Evolutionary conservation across 2,797 vertebrate species (phyloP).

Genomic region (Ataeniobius toweri): DNA sequence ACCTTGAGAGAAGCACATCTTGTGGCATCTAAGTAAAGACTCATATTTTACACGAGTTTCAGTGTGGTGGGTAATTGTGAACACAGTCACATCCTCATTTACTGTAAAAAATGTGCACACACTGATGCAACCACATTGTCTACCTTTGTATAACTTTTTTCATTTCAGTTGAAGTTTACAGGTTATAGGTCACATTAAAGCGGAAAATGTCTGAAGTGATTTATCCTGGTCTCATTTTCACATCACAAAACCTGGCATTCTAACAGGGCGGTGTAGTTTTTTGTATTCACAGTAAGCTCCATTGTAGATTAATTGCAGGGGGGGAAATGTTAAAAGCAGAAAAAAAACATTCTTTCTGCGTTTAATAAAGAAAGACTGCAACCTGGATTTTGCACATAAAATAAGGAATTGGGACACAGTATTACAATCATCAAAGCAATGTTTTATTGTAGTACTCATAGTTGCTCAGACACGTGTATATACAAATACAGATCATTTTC

Average conservation of each 20-base stretch:
- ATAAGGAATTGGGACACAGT: conserved; percentile 21
- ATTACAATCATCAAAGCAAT: conserved; percentile 84
- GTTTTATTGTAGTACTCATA: conserved; percentile 96
- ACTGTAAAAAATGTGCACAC: neutral
- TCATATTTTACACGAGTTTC: neutral
- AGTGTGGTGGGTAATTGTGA: neutral
- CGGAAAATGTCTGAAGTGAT: neutral
- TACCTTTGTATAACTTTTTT: neutral
- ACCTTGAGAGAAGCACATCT: too few relatives aligned
- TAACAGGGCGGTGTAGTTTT: neutral
- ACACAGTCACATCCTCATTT: neutral
- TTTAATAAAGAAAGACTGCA: conserved; percentile 4
- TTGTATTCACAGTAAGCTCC: neutral
- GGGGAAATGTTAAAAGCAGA: conserved; percentile 9
- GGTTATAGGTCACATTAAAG: neutral
- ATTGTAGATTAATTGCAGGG: conserved; percentile 14
- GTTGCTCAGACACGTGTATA: conserved; percentile 99
- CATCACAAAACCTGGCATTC: neutral
- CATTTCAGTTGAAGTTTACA: neutral
- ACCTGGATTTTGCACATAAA: neutral
- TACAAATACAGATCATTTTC: conserved; percentile 95
- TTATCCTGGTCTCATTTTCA: neutral
- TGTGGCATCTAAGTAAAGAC: neutral
- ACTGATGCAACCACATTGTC: neutral
- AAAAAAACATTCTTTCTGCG: conserved; percentile 11